phyloP scores from a whole-genome alignment of 2,113 vertebrate species.

The Perccottus glenii region DNA sequence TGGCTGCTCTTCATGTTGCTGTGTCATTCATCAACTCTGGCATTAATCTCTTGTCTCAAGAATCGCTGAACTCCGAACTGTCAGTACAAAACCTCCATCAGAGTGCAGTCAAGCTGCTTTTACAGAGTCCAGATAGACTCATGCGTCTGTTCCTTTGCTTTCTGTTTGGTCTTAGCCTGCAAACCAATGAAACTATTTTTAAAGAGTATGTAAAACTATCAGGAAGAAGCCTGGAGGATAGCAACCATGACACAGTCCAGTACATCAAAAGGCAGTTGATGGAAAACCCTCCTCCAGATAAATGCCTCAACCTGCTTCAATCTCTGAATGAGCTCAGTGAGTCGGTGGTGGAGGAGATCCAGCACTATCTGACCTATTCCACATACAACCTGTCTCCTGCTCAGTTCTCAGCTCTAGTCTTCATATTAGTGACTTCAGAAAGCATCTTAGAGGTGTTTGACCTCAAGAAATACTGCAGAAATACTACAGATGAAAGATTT shows the following conservation, averaged over 20 bases:
- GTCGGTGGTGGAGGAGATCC: background rate
- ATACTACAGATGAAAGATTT: background rate
- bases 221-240: background rate
- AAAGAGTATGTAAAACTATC: background rate
- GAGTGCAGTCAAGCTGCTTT: background rate
- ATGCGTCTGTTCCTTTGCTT: background rate
- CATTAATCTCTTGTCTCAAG: background rate
- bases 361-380: background rate
- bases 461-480: background rate
- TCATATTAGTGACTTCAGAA: background rate
- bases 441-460: background rate
- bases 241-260: background rate
- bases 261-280: background rate
- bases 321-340: background rate
- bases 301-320: background rate
- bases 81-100: background rate
- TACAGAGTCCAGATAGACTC: background rate
- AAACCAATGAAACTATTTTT: background rate
- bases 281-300: background rate
- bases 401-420: background rate
- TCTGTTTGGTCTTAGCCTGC: background rate
- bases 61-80: background rate
- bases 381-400: background rate
- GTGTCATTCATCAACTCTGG: background rate
- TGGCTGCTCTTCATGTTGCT: constrained; percentile 65